Conservation (phyloP, 2,797 vertebrate genomes). For the Platyrinchus mystaceus region DNA sequence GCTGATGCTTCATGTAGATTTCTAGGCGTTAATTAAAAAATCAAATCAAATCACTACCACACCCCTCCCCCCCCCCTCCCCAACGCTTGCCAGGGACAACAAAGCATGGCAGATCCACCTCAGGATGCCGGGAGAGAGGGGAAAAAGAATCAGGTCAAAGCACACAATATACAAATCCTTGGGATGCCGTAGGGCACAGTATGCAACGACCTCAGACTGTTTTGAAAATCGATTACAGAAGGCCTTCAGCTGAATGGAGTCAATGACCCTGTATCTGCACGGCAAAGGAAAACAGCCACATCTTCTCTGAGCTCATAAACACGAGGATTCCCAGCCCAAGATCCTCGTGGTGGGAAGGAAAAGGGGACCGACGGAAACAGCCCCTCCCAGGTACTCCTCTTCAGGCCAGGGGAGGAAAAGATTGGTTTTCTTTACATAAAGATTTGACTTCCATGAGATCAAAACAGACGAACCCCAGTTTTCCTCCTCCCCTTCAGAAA, state of each 20-base stretch:
- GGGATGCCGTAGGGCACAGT: slow-evolving; percentile 1
- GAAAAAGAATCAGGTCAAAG: slow-evolving; percentile 56
- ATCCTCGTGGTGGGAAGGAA: background rate
- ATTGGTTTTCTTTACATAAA: background rate
- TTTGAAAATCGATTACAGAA: slow-evolving; percentile 55
- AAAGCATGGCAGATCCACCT: slow-evolving; percentile 21
- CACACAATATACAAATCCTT: slow-evolving; percentile 46
- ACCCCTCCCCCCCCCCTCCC: background rate
- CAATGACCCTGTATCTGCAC: slow-evolving; percentile 29
- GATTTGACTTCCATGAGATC: background rate
- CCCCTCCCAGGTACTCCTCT: background rate
- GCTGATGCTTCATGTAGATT: background rate
- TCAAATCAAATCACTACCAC: background rate
- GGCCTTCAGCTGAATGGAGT: slow-evolving; percentile 49
- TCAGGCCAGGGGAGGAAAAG: background rate
- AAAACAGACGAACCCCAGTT: background rate
- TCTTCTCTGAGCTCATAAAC: background rate
- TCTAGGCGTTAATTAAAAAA: slow-evolving; percentile 37
- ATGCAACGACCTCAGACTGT: slow-evolving; percentile 44
- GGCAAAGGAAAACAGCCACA: background rate
- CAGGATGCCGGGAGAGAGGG: slow-evolving; percentile 12
- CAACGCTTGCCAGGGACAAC: background rate
- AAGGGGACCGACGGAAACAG: background rate
- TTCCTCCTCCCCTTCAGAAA: background rate
- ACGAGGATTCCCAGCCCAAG: background rate